These are phyloP conservation scores for Rhynchomys soricoides DNA, from an alignment of 2,113 vertebrate genomes.

Conservation along the genomic window DNA sequence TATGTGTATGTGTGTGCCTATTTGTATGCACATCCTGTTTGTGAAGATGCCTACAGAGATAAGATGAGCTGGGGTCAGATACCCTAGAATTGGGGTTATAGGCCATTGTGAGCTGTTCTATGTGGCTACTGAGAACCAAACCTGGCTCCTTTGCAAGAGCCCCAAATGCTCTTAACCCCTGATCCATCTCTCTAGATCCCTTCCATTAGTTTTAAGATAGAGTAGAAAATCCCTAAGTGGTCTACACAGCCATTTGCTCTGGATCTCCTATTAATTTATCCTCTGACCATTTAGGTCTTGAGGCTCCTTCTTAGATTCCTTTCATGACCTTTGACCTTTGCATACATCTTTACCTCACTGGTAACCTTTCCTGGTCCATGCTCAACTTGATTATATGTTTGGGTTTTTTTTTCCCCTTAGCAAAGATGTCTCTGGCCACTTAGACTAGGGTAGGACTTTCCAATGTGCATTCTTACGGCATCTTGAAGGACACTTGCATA, in stretches of 20 bases:
- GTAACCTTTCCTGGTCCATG: not conserved
- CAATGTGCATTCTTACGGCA: not conserved
- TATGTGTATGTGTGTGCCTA: not conserved
- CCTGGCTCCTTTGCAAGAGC: not conserved
- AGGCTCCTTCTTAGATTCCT: not conserved
- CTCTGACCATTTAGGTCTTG: not conserved
- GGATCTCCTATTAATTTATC: not conserved
- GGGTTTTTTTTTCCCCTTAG: not conserved
- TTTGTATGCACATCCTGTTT: not conserved
- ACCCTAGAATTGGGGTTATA: not conserved
- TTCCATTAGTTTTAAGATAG: not conserved
- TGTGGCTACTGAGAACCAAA: not conserved
- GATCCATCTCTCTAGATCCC: not conserved
- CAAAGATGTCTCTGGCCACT: not conserved
- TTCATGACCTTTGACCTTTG: not conserved
- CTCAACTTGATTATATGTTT: not conserved
- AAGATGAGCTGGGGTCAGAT: not conserved
- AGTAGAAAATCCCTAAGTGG: not conserved
- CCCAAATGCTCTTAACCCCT: too few species aligned
- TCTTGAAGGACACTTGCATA: not conserved
- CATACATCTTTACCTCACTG: not conserved
- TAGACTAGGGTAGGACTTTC: not conserved
- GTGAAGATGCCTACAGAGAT: not conserved
- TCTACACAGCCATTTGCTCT: not conserved
- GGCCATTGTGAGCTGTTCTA: not conserved